These are phyloP conservation scores for Eptesicus fuscus DNA, from an alignment of 2,113 vertebrate genomes.

Conservation along the genomic window DNA sequence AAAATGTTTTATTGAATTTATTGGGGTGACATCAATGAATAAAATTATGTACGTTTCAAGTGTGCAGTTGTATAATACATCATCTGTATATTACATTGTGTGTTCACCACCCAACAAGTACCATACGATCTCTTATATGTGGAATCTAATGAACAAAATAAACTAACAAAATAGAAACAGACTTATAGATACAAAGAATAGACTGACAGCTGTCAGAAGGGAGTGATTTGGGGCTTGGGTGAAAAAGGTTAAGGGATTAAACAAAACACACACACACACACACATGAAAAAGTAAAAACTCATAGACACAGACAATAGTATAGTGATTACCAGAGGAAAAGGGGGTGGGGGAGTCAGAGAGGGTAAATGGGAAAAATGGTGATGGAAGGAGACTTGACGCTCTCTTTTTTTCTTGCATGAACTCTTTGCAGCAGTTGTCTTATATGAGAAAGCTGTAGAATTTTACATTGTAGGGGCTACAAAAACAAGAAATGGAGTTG, in stretches of 20 bases:
- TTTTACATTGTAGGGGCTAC: not conserved
- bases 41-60: not conserved
- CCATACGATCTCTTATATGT: not conserved
- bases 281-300: not conserved
- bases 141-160: not conserved
- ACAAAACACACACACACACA: not conserved
- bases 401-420: not conserved
- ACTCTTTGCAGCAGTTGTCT: not conserved
- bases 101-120: too few species aligned
- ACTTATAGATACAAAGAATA: not conserved
- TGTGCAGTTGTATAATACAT: not conserved
- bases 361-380: not conserved
- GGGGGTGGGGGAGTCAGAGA: not conserved
- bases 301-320: not conserved
- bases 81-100: not conserved
- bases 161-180: not conserved
- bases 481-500: not conserved
- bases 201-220: not conserved
- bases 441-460: not conserved
- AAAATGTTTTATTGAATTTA: not conserved
- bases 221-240: not conserved
- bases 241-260: not conserved
- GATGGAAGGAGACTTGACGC: not conserved
- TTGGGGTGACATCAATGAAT: not conserved
- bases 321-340: not conserved